These are phyloP conservation scores for Scomber scombrus DNA, from an alignment of 2,113 vertebrate genomes.

Conservation along the genomic window DNA sequence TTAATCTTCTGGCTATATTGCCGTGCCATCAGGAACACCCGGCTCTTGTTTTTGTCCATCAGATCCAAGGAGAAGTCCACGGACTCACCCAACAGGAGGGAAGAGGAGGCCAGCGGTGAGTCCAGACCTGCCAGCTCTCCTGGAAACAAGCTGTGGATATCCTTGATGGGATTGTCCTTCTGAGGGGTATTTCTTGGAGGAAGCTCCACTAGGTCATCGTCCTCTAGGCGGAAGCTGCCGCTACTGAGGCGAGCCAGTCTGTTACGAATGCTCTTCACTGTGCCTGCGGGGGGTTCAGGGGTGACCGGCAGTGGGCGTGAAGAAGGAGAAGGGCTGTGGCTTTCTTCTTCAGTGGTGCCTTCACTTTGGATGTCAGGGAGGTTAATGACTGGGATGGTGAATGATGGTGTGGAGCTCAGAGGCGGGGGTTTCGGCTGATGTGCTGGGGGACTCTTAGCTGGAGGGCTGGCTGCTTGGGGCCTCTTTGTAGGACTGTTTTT, in stretches of 20 bases:
- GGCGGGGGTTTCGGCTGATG: slow-evolving; percentile 70
- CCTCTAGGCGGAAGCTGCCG: slow-evolving; percentile 85
- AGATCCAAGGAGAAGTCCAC: slow-evolving; percentile 84
- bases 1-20: slow-evolving; percentile 99
- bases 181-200: slow-evolving; percentile 74
- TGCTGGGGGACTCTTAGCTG: slow-evolving; percentile 66
- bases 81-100: slow-evolving; percentile 78
- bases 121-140: slow-evolving; percentile 85
- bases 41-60: slow-evolving; percentile 91
- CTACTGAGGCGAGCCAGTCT: slow-evolving; percentile 87
- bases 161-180: slow-evolving; percentile 63
- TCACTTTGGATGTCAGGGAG: slow-evolving; percentile 76
- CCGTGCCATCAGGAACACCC: slow-evolving; percentile 96
- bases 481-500: slow-evolving; percentile 66
- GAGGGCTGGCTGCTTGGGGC: slow-evolving; percentile 28
- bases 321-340: slow-evolving; percentile 56
- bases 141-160: slow-evolving; percentile 87
- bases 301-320: slow-evolving; percentile 74
- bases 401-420: slow-evolving; percentile 57
- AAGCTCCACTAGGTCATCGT: slow-evolving; percentile 83
- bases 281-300: slow-evolving; percentile 84
- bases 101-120: slow-evolving; percentile 83
- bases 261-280: slow-evolving; percentile 83
- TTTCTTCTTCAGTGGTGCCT: slow-evolving; percentile 76
- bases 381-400: slow-evolving; percentile 81